Conservation (phyloP, 2,888 invertebrate genomes). For the Meteorus colon region DNA sequence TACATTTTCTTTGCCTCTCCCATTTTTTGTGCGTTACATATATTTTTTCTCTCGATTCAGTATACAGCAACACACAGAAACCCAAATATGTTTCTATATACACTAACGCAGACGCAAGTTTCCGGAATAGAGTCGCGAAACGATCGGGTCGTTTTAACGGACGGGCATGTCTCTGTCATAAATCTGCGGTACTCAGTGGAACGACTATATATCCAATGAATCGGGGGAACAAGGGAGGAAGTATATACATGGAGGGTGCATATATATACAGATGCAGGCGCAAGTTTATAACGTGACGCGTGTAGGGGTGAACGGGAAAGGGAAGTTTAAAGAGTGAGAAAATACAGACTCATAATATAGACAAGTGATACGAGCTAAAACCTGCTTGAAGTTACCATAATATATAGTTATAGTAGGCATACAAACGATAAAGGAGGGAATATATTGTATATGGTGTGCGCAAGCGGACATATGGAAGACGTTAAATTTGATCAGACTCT, state of each 20-base stretch:
- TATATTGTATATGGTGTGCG: constrained; percentile 35
- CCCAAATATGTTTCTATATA: background rate
- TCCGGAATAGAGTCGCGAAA: constrained; percentile 60
- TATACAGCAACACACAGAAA: background rate
- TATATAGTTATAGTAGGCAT: constrained; percentile 29
- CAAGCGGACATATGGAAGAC: constrained; percentile 66
- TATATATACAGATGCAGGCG: constrained; percentile 25
- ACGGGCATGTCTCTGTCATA: constrained; percentile 64
- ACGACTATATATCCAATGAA: constrained; percentile 36
- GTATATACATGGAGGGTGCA: background rate
- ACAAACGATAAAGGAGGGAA: constrained; percentile 45
- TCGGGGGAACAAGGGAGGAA: constrained; percentile 22
- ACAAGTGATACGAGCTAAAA: constrained; percentile 29
- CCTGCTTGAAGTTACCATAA: background rate
- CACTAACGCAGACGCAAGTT: background rate
- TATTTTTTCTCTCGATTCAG: background rate
- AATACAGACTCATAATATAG: background rate
- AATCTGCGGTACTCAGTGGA: constrained; percentile 63
- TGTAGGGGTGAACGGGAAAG: constrained; percentile 43
- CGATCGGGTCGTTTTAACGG: constrained; percentile 61
- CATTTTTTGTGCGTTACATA: background rate
- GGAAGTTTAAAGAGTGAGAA: constrained; percentile 25
- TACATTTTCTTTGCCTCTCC: background rate
- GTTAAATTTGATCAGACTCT: constrained; percentile 71
- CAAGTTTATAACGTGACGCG: constrained; percentile 63